These are phyloP conservation scores for Galeruca laticollis DNA, from an alignment of 2,888 invertebrate species.

Conservation along the genomic window DNA sequence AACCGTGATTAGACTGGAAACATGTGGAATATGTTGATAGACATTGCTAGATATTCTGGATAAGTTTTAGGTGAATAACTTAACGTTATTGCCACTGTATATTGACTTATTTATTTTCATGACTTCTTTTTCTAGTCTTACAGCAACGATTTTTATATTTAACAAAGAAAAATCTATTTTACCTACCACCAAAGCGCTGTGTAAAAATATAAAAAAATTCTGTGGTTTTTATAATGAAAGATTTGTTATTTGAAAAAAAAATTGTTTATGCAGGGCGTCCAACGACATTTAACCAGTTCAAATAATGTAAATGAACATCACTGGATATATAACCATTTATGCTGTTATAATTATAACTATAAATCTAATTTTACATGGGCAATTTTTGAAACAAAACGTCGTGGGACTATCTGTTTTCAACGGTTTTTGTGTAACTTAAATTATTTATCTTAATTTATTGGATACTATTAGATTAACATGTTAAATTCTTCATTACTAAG, in stretches of 20 bases:
- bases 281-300: no score
- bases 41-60: no score
- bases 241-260: no score
- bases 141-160: slow-evolving; percentile 34
- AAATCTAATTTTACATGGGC: background rate
- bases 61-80: background rate
- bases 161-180: slow-evolving; percentile 20
- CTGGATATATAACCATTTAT: no score
- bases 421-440: slow-evolving; percentile 7
- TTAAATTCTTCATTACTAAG: slow-evolving; percentile 13
- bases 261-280: no score
- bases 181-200: slow-evolving; percentile 7
- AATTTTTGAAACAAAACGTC: background rate
- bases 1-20: no score
- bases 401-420: background rate
- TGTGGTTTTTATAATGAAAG: no score
- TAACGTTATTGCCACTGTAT: slow-evolving; percentile 8
- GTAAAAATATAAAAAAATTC: slow-evolving; percentile 5
- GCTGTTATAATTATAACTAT: no score
- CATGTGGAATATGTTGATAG: no score
- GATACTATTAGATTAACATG: slow-evolving; percentile 29
- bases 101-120: slow-evolving; percentile 39
- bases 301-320: no score
- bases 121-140: slow-evolving; percentile 48
- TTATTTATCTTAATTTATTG: slow-evolving; percentile 38